These are phyloP conservation scores for Protobothrops mucrosquamatus DNA, from an alignment of 2,113 vertebrate genomes.

Conservation along the genomic window DNA sequence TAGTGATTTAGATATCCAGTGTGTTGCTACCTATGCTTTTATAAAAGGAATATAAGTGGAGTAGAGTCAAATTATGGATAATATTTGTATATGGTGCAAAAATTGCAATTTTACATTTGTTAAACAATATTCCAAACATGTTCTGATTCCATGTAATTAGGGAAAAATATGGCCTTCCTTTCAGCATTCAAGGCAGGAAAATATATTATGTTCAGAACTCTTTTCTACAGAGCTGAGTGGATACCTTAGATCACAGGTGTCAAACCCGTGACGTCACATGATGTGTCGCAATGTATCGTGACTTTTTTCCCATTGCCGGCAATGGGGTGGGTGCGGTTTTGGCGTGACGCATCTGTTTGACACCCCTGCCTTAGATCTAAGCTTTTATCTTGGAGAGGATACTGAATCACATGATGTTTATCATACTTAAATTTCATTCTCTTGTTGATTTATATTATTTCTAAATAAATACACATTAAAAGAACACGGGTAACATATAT, in stretches of 20 bases:
- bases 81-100: background rate
- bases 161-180: background rate
- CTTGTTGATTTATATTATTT: background rate
- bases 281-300: too few species aligned
- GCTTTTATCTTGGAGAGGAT: background rate
- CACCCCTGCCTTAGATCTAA: background rate
- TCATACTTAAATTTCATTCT: background rate
- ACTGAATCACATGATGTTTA: background rate
- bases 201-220: background rate
- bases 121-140: background rate
- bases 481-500: background rate
- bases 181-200: background rate
- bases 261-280: too few species aligned
- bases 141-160: background rate
- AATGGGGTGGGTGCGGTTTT: too few species aligned
- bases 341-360: too few species aligned
- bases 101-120: background rate
- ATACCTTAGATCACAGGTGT: background rate
- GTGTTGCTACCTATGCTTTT: background rate
- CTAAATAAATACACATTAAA: background rate
- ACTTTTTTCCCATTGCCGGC: too few species aligned
- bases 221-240: background rate
- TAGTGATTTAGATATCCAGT: background rate
- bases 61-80: background rate
- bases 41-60: background rate